A percentile compares a stretch with the other conserved stretches of the same genome.
phyloP scores from a whole-genome alignment of 2,888 invertebrate species.

The Lasius platythorax region DNA sequence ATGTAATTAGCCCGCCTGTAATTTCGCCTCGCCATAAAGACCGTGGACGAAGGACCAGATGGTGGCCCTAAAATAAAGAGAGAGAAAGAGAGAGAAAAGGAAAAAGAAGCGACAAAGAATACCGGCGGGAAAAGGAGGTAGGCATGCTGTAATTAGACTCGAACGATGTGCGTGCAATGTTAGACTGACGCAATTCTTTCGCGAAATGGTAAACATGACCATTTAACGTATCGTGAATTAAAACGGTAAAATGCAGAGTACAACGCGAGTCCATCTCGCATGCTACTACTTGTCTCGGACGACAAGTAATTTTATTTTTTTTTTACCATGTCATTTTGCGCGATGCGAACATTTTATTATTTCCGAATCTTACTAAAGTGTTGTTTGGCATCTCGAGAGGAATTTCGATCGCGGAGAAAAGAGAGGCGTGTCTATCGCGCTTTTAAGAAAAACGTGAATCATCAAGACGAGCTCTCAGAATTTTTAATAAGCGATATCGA shows the following conservation, averaged over 20 bases:
- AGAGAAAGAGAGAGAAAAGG: background rate
- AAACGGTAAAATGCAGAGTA: background rate
- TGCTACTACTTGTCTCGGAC: background rate
- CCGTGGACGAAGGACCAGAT: conserved; percentile 30
- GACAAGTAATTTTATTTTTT: background rate
- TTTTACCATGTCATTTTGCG: background rate
- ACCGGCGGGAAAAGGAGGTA: background rate
- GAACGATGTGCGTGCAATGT: conserved; percentile 29
- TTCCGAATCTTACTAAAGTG: background rate
- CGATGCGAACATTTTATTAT: background rate
- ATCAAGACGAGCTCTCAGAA: conserved; percentile 66
- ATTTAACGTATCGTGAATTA: background rate
- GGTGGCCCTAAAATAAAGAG: conserved; percentile 49
- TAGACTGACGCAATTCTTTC: conserved; percentile 23
- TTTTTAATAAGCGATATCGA: conserved; percentile 79
- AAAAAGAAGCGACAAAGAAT: background rate
- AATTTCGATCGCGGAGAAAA: background rate
- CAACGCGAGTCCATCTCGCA: background rate
- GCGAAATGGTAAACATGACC: conserved; percentile 5
- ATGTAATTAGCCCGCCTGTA: conserved; percentile 76
- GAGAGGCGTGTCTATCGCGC: background rate
- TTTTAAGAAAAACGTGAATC: conserved; percentile 18
- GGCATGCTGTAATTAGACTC: conserved; percentile 21
- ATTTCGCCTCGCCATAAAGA: conserved; percentile 71
- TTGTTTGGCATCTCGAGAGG: background rate